Evolutionary conservation across 2,113 vertebrate species (phyloP).

Genomic region (Paramisgurnus dabryanus): DNA sequence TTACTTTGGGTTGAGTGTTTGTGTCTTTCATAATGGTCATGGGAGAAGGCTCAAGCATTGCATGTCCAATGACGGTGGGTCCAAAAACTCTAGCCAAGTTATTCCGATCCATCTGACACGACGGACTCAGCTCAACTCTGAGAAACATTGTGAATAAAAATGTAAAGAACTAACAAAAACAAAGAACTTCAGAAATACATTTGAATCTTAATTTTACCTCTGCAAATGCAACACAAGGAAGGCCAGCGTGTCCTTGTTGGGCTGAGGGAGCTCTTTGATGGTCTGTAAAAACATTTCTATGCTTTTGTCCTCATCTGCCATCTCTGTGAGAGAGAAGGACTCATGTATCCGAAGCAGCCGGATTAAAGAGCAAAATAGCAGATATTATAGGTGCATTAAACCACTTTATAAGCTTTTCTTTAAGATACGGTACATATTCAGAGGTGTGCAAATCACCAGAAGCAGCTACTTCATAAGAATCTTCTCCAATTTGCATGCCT

Average conservation of each 20-base stretch:
- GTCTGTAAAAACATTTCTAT: conserved; percentile 64
- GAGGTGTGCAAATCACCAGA: not conserved
- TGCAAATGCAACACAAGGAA: conserved; percentile 81
- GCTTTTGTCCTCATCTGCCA: conserved; percentile 66
- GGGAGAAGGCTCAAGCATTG: conserved; percentile 75
- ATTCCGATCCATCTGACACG: conserved; percentile 81
- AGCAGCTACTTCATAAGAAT: not conserved
- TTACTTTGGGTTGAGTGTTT: conserved; percentile 78
- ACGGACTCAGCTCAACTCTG: conserved; percentile 75
- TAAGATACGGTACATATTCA: not conserved
- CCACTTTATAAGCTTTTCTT: not conserved
- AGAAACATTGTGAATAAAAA: not conserved
- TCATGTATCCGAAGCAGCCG: too few relatives aligned
- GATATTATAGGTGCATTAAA: not conserved
- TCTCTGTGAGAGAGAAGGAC: conserved; percentile 64
- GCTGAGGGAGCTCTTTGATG: conserved; percentile 74
- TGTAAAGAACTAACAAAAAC: too few relatives aligned
- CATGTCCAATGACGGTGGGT: conserved; percentile 81
- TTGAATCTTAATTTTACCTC: conserved; percentile 61
- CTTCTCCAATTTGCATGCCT: conserved; percentile 38
- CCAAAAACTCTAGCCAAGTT: conserved; percentile 85
- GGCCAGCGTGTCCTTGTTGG: conserved; percentile 83
- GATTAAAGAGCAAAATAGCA: not conserved
- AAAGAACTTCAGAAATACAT: not conserved
- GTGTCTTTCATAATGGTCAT: conserved; percentile 81